Evolutionary conservation across 1,140 invertebrate species (phyloP), one percentile per base, ranked within the genome.

Genomic region (Diprion similis): DNA sequence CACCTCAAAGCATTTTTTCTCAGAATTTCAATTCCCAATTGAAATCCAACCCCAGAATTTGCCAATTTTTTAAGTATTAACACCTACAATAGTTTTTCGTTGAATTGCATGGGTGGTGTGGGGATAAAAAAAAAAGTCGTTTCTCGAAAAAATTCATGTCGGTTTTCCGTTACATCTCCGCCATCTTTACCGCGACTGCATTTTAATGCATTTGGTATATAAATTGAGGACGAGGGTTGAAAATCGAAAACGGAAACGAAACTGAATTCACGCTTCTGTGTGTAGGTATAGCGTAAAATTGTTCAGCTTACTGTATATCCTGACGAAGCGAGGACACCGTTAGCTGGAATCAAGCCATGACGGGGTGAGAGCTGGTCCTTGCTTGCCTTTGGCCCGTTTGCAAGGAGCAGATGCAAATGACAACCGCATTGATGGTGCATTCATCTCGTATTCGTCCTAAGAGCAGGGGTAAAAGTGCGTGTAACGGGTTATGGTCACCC

Each of bases 401-500:
- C 24, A 46, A 71, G 17, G 37, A 69, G 74, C 79, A 80, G 79
- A 81, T 79, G 81, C 74, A 79, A 80, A 82, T 80, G 64, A 66
- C 66, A 37, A 13, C 64, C 17, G 71, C 70, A 80, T 75, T 78
- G 77, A 81, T 75, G 51, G 51, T 59, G 51, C n/a, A 59, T 59
- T 59, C 51, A 17, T 9, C 11, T 72, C 67, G 76, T 75, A 65
- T 47, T 46, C 51, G n/a, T 59, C 51, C 51, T 17, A 9, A 59
- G 71, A 65, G 68, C 74, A 77, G 73, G 73, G 75, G 76, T 76
- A 82, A 80, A 75, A 80, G 77, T 70, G 79, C 70, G 78, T 84
- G 86, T 88, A 87, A 87, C 87, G 85, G 86, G 86, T 87, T 88
- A 80, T 78, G 80, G 78, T 79, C 71, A 73, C 73, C 64, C 77